A percentile compares a stretch with the other conserved stretches of the same genome.
Evolutionary conservation across 2,888 invertebrate genomes (phyloP).

Genomic region (Seladonia tumulorum): DNA sequence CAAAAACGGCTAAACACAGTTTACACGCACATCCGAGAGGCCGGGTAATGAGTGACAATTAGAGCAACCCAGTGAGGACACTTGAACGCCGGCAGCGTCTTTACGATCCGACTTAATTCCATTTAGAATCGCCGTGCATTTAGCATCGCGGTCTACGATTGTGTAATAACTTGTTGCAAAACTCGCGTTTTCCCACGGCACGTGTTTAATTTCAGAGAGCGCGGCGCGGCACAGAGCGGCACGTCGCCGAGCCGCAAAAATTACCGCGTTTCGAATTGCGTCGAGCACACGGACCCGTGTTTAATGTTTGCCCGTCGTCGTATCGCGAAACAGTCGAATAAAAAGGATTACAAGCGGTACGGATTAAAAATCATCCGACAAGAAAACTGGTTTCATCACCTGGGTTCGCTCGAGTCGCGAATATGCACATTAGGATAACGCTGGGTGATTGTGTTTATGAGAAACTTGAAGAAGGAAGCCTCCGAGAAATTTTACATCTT

Average conservation of each 20-base stretch:
- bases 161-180: constrained; percentile 61
- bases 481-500: background rate
- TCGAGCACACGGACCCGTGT: background rate
- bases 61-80: constrained; percentile 9
- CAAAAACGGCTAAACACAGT: background rate
- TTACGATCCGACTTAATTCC: constrained; percentile 56
- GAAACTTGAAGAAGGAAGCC: background rate
- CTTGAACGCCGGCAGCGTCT: constrained; percentile 28
- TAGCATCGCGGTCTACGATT: constrained; percentile 55
- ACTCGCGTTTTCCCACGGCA: constrained; percentile 65
- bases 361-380: constrained; percentile 13
- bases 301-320: background rate
- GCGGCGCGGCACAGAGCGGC: background rate
- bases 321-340: constrained; percentile 1
- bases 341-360: background rate
- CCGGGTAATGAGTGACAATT: constrained; percentile 27
- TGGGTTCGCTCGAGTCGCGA: background rate
- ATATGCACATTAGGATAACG: background rate
- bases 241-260: constrained; percentile 10
- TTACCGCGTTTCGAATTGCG: constrained; percentile 27
- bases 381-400: background rate
- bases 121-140: constrained; percentile 51
- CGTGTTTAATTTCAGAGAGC: constrained; percentile 57
- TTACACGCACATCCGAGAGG: background rate
- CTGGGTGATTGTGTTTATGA: background rate